Conservation (phyloP, 2,888 invertebrate species). For the Acrocera orbiculus region DNA sequence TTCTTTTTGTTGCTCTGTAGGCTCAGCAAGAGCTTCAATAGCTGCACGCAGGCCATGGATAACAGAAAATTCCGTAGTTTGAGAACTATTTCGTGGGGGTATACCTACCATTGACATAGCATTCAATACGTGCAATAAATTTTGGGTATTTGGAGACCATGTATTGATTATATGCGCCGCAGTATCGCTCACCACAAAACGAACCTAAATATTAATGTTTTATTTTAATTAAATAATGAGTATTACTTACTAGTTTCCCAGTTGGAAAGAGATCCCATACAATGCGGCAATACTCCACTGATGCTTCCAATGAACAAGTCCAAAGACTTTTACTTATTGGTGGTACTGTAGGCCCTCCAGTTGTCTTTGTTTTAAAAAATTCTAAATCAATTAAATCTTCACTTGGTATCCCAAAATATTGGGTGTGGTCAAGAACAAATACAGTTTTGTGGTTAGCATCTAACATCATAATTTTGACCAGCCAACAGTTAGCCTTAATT, state of each 20-base stretch:
- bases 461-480: too few species aligned
- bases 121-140: constrained; percentile 70
- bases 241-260: constrained; percentile 53
- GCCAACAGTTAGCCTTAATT: too few species aligned
- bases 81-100: constrained; percentile 42
- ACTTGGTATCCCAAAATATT: constrained; percentile 60
- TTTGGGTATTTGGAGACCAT: constrained; percentile 71
- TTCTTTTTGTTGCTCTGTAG: constrained; percentile 54
- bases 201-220: constrained; percentile 36
- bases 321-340: constrained; percentile 86
- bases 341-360: constrained; percentile 55
- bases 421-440: constrained; percentile 86
- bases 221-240: not conserved
- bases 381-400: constrained; percentile 28
- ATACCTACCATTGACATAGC: constrained; percentile 67
- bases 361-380: constrained; percentile 37
- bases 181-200: constrained; percentile 77
- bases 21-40: constrained; percentile 67
- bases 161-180: constrained; percentile 69
- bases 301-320: constrained; percentile 91
- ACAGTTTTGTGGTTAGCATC: constrained; percentile 78
- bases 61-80: constrained; percentile 43
- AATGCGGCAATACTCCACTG: constrained; percentile 89
- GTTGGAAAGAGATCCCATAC: constrained; percentile 94
- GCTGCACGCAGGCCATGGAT: constrained; percentile 74